Evolutionary conservation across 2,113 vertebrate species (phyloP), one percentile per base, ranked within the genome.

Genomic region (Uria lomvia): DNA sequence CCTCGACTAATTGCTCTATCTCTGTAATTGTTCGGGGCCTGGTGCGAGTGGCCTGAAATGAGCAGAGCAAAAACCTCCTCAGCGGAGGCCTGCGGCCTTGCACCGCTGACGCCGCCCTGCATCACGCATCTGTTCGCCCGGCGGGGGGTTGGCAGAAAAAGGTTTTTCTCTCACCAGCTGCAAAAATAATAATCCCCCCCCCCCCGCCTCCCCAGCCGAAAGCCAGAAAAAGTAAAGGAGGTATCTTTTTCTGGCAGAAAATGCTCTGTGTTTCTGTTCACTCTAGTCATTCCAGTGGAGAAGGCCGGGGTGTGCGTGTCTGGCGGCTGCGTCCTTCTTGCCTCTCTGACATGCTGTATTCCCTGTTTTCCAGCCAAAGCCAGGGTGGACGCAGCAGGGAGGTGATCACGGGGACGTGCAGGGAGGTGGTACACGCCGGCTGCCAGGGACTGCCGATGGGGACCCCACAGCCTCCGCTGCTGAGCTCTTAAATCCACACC

Each of bases 131-230:
- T 81, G 59, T 19, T 73, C 73, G 42, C 77, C n/a, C 65, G 0
- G 90, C 4, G 4, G 90, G 92, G 91, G 80, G 63, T 77, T 93
- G 92, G 90, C 88, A 55, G 65, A 58, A 67, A 47, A 72, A 15
- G 17, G 4, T 52, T 66, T 56, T 90, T 42, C 55, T 90, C 34
- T 79, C 66, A 56, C 59, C 82, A 95, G 73, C 84, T 96, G 93
- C 17, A 47, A 62, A 62, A 71, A 63, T 55, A 70, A 18, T 49
- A 30, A 56, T 77, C 88, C 76, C 49, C 34, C 50, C 11, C 29
- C 29, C 40, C 11, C 40, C 40, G 38, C 40, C 23, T 22, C 16
- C 50, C 22, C 22, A 65, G 56, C 12, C 58, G 55, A 74, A 85
- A 92, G 65, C 52, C 77, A 77, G 72, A 43, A 49, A 62, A 76